Percentiles rank a stretch among this genome's conserved stretches.
These are phyloP conservation scores for Gonatopus flavifemur DNA, from an alignment of 1,140 invertebrate species.

Conservation along the genomic window DNA sequence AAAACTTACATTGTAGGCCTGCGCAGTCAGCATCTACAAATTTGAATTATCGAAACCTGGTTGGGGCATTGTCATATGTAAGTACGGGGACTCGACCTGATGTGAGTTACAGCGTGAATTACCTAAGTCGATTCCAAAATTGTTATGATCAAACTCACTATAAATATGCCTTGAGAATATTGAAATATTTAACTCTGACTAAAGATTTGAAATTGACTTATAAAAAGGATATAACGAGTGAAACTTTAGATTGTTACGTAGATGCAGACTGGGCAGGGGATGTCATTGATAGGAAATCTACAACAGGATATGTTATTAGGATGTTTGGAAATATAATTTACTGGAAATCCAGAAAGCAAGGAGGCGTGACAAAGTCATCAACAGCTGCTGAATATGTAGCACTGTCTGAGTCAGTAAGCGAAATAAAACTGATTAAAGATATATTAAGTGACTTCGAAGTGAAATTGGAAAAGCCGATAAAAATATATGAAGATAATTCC, in stretches of 20 bases:
- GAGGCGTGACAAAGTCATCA: conserved; percentile 20
- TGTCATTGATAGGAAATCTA: conserved; percentile 43
- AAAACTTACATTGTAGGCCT: conserved; percentile 36
- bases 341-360: conserved; percentile 29
- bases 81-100: conserved; percentile 44
- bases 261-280: conserved; percentile 50
- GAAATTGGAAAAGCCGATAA: conserved; percentile 12
- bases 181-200: conserved; percentile 39
- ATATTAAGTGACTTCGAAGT: conserved; percentile 16
- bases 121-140: no score
- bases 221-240: background rate
- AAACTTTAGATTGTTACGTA: conserved; percentile 32
- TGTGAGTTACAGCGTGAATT: conserved; percentile 26
- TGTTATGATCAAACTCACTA: conserved; percentile 41
- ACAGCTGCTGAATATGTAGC: conserved; percentile 30
- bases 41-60: conserved; percentile 37
- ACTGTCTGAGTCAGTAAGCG: conserved; percentile 18
- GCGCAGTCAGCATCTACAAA: background rate
- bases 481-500: conserved; percentile 26
- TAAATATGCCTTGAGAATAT: conserved; percentile 38
- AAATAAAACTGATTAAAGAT: conserved; percentile 15
- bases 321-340: conserved; percentile 28
- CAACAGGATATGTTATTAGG: conserved; percentile 40
- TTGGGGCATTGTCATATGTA: conserved; percentile 46
- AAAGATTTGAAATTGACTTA: conserved; percentile 18